Percentiles rank a stretch among this genome's conserved stretches.
Conservation (phyloP, 2,113 vertebrate genomes). For the Phasianus colchicus region DNA sequence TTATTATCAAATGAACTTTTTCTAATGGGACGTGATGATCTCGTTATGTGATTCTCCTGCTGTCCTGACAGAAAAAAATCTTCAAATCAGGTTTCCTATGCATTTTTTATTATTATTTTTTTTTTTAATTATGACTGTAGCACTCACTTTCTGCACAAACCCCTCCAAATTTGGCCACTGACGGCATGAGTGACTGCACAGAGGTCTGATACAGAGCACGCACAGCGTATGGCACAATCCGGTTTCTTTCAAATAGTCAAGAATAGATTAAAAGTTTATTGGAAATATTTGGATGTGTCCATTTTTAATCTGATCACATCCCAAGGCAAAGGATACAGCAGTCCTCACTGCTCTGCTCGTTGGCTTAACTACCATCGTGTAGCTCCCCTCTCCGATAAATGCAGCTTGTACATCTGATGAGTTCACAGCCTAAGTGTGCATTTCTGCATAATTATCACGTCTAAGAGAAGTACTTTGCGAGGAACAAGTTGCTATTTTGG, state of each 20-base stretch:
- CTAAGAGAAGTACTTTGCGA: not conserved
- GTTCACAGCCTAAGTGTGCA: conserved; percentile 23
- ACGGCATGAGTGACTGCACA: not conserved
- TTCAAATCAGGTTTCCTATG: not conserved
- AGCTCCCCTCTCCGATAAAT: not conserved
- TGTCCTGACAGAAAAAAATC: not conserved
- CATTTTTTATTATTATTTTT: not conserved
- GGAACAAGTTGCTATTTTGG: conserved; percentile 39
- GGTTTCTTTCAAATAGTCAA: not conserved
- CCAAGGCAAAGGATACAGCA: not conserved
- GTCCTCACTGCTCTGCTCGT: not conserved
- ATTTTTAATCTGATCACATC: not conserved
- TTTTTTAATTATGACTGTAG: not conserved
- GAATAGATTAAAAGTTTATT: not conserved
- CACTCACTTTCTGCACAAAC: not conserved
- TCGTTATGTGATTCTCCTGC: not conserved
- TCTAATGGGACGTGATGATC: not conserved
- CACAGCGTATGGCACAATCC: not conserved
- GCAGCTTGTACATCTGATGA: not conserved
- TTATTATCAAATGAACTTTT: not conserved
- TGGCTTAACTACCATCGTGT: rapidly evolving
- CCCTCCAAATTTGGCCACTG: not conserved
- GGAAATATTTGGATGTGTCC: not conserved
- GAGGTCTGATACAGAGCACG: not conserved
- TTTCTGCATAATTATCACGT: conserved; percentile 44